Evolutionary conservation across 1,140 invertebrate species (phyloP), one percentile per base, ranked within the genome.

Genomic region (Laodelphax striatellus): DNA sequence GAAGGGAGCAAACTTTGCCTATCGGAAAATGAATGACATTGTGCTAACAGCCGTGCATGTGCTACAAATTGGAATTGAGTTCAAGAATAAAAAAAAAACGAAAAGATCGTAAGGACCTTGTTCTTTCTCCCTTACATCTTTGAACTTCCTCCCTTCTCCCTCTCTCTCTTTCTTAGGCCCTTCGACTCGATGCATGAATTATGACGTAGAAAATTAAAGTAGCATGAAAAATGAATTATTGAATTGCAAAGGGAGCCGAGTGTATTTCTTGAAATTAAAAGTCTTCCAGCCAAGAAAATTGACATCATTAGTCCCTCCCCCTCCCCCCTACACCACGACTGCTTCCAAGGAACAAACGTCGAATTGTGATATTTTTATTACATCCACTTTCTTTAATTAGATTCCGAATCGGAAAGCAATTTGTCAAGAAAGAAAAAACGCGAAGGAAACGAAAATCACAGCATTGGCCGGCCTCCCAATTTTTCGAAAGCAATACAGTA

Each of bases 201-300:
- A 63, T 63, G 58, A 46, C 62, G 52, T 44, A 41, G 58, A 57
- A 63, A 63, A 63, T 63, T 63, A 63, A 63, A 63, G 14, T 61
- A 53, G 62, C 58, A 63, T 63, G 62, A 63, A 63, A 63, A 63
- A 63, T 63, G 62, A 63, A 63, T 63, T 63, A 63, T 63, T 63
- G 62, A 63, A 60, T 63, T 60, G 55, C 34, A 58, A 62, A 21
- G 38, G 61, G 52, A 52, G 31, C 42, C 16, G 50, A 58, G 62
- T 54, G 57, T 60, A 60, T 59, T 63, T 63, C 50, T 31, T 46
- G 44, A 60, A 63, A 63, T 56, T 63, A 63, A 59, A 63, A 59
- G 24, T 43, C 22, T 41, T 44, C 57, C 22, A 55, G 54, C 54
- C 54, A 55, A 55, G 54, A 55, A 55, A 54, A 55, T 34, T 24